Evolutionary conservation across 2,888 invertebrate species (phyloP).

Genomic region (Sphaerophoria rueppellii): DNA sequence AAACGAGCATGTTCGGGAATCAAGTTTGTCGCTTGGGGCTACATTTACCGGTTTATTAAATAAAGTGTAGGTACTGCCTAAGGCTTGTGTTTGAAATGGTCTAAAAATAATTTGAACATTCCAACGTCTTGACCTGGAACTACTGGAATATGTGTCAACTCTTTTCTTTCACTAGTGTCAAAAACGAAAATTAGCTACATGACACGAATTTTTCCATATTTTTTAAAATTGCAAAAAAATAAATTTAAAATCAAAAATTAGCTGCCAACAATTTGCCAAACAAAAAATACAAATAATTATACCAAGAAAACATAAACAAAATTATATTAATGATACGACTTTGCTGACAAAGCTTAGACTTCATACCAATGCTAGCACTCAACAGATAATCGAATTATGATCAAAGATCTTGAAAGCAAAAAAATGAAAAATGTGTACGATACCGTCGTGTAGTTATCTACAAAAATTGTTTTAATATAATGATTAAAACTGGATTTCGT

Average conservation of each 20-base stretch:
- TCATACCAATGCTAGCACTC: too few species aligned
- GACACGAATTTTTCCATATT: not conserved
- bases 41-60: too few species aligned
- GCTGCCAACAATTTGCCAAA: not conserved
- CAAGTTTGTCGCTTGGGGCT: too few species aligned
- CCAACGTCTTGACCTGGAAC: too few species aligned
- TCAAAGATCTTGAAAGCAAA: not conserved
- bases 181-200: too few species aligned
- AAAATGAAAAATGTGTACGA: not conserved
- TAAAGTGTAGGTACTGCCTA: too few species aligned
- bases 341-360: not conserved
- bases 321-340: not conserved
- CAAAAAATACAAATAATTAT: too few species aligned
- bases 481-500: conserved; percentile 6
- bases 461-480: conserved; percentile 3
- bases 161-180: too few species aligned
- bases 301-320: not conserved
- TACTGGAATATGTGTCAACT: too few species aligned
- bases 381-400: conserved; percentile 13
- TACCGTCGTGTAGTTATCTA: not conserved
- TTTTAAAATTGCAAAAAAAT: not conserved
- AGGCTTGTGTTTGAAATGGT: too few species aligned
- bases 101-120: too few species aligned
- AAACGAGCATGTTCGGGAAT: too few species aligned
- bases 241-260: not conserved